Evolutionary conservation across 2,797 vertebrate species (phyloP), one percentile per base, ranked within the genome.

Genomic region (Danio tinwini): DNA sequence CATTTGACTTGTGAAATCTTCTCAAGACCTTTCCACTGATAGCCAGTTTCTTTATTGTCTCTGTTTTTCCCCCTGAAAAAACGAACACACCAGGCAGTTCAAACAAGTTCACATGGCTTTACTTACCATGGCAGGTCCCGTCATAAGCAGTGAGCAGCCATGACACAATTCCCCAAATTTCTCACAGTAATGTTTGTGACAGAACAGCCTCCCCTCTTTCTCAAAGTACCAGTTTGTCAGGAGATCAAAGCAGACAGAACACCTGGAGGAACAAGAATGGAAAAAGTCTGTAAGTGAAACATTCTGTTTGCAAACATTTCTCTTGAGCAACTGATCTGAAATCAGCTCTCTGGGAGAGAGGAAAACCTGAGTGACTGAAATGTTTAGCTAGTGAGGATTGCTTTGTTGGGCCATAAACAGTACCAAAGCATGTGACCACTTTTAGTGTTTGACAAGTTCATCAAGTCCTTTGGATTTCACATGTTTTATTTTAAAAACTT

Each of bases 191-290:
- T 98, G 96, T 84, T 94, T 96, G 85, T 94, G 94, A 85, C 97
- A 98, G 91, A 96, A 98, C 42, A 98, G 94, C 86, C 96, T 96
- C 21, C 95, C 96, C 0, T 96, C 93, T 74, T 97, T 96, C 91
- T 97, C 96, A 1, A 96, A 97, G 93, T 98, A 97, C 96, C 97
- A 98, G 93, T 96, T 97, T n/a, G 94, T 96, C 87, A 98, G 94
- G 88, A 95, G 93, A 86, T 96, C 96, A 81, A 94, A 94, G 89
- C 97, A 98, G 80, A 97, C 97, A 2, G 96, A 97, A 87, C 97
- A 98, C 88, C 97, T 98, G 87, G 17, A 79, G 68, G 44, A 63
- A 59, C 6, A 17, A 55, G 56, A 44, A n/a, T 1, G 17, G 12
- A 63, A 77, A 29, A 42, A 58, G 55, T 14, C 65, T 52, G n/a